Conservation (phyloP, 1,140 invertebrate species). For the Campodea augens region DNA sequence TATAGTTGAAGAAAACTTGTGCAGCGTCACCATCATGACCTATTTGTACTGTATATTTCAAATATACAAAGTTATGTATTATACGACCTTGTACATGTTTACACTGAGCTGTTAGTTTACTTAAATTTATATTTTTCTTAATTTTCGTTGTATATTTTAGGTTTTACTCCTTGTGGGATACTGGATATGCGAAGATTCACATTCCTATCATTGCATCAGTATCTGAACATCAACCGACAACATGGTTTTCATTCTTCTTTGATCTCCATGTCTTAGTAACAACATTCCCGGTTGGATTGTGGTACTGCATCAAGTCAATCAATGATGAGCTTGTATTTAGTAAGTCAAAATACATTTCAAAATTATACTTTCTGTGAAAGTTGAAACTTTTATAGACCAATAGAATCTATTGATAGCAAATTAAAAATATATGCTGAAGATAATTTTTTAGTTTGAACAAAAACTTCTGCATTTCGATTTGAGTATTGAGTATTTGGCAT, state of each 20-base stretch:
- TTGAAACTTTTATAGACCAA: background rate
- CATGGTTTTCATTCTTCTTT: constrained; percentile 99
- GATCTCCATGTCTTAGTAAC: constrained; percentile 94
- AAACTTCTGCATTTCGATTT: too few relatives aligned
- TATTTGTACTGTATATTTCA: too few relatives aligned
- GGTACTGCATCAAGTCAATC: constrained; percentile 95
- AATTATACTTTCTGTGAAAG: background rate
- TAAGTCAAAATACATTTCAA: constrained; percentile 31
- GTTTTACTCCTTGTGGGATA: constrained; percentile 99
- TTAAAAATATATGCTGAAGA: too few relatives aligned
- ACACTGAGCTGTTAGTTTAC: too few relatives aligned
- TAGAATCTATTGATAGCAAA: too few relatives aligned
- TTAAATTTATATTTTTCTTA: background rate
- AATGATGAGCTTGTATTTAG: constrained; percentile 97
- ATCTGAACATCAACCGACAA: constrained; percentile 98
- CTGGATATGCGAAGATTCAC: constrained; percentile 98
- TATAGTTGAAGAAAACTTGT: too few relatives aligned
- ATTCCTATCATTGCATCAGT: constrained; percentile 99
- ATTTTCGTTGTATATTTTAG: constrained; percentile 20
- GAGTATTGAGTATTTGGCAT: too few relatives aligned
- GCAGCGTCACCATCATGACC: too few relatives aligned
- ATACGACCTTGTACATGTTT: too few relatives aligned
- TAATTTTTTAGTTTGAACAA: too few relatives aligned
- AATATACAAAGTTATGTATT: too few relatives aligned
- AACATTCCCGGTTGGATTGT: constrained; percentile 92